Conservation (phyloP, 2,113 vertebrate species). For the Zeus faber region DNA sequence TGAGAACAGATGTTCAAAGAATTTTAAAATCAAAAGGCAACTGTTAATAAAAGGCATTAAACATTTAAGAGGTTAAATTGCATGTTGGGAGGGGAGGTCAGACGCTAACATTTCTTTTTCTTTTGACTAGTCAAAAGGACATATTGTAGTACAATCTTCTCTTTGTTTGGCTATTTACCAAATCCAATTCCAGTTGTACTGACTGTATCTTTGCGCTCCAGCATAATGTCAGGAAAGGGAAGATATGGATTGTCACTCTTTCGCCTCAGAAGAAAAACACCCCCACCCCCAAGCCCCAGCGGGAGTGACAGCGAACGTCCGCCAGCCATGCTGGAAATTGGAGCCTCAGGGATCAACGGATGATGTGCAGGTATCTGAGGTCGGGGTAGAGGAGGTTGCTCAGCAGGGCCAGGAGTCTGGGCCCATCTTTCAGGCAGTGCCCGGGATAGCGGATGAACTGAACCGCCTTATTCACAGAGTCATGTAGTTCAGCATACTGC, state of each 20-base stretch:
- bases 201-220: constrained; percentile 34
- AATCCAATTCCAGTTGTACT: constrained; percentile 19
- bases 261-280: neutral
- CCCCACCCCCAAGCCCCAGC: constrained; percentile 6
- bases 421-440: constrained; percentile 86
- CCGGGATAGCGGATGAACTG: constrained; percentile 88
- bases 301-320: neutral
- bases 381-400: constrained; percentile 88
- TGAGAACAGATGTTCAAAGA: neutral
- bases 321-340: neutral
- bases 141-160: constrained; percentile 6
- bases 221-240: neutral
- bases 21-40: constrained; percentile 30
- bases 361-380: constrained; percentile 89
- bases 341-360: constrained; percentile 71
- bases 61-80: constrained; percentile 16
- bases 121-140: neutral
- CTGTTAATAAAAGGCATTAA: constrained; percentile 29
- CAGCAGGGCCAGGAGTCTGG: constrained; percentile 84
- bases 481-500: constrained; percentile 87
- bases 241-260: constrained; percentile 17
- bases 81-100: constrained; percentile 19
- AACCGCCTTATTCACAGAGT: constrained; percentile 80
- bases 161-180: neutral
- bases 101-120: neutral